Percentiles rank a stretch among this genome's conserved stretches.
Conservation (phyloP, 2,888 invertebrate genomes). For the Sacculina carcini region DNA sequence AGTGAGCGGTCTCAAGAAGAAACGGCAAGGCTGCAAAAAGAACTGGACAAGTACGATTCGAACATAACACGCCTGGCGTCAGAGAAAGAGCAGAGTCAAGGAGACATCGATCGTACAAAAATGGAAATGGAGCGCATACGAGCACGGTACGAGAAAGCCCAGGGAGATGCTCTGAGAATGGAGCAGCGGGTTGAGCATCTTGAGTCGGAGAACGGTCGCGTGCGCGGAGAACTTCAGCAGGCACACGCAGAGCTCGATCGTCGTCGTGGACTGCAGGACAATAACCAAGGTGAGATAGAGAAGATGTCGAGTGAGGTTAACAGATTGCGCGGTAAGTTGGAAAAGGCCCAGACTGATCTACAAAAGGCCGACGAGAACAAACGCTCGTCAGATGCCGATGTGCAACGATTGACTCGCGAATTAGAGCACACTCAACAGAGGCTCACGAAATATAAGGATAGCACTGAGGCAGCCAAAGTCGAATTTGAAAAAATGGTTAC, state of each 20-base stretch:
- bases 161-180: slow-evolving; percentile 29
- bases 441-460: slow-evolving; percentile 54
- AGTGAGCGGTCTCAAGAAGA: slow-evolving; percentile 76
- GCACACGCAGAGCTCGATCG: slow-evolving; percentile 15
- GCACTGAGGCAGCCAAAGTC: slow-evolving; percentile 50
- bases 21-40: slow-evolving; percentile 57
- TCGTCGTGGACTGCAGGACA: slow-evolving; percentile 14
- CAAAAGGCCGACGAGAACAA: slow-evolving; percentile 12
- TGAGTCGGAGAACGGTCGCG: slow-evolving; percentile 28
- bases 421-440: slow-evolving; percentile 54
- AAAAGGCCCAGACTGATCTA: slow-evolving; percentile 17
- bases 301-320: slow-evolving; percentile 30
- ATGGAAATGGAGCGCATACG: slow-evolving; percentile 48
- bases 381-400: background rate
- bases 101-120: slow-evolving; percentile 16
- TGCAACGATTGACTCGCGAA: slow-evolving; percentile 13
- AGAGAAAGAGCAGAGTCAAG: slow-evolving; percentile 17
- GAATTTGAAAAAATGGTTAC: slow-evolving; percentile 61
- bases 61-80: slow-evolving; percentile 35
- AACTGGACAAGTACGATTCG: slow-evolving; percentile 69
- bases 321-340: slow-evolving; percentile 15
- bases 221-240: slow-evolving; percentile 16
- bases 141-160: slow-evolving; percentile 12
- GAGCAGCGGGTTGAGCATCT: slow-evolving; percentile 16
- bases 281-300: slow-evolving; percentile 14